Percentiles rank a stretch among this genome's conserved stretches.
phyloP scores from a whole-genome alignment of 2,888 invertebrate species.

The Conus canariensis region DNA sequence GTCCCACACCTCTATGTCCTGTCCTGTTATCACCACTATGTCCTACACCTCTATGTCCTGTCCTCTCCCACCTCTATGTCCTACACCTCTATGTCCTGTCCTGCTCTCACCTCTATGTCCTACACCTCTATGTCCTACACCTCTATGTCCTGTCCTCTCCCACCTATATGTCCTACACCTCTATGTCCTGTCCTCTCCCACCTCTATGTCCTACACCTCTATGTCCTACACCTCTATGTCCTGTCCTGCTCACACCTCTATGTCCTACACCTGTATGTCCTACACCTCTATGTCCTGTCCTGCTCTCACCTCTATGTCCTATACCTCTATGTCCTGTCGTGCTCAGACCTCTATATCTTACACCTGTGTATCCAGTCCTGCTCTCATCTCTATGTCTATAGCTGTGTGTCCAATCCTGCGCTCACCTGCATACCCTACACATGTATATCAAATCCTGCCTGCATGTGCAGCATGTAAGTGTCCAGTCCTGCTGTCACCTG shows the following conservation, averaged over 20 bases:
- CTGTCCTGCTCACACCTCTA: not conserved
- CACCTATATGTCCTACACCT: not conserved
- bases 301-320: not conserved
- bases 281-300: not conserved
- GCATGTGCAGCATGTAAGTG: too few species aligned
- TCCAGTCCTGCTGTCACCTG: too few species aligned
- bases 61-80: not conserved
- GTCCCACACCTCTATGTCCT: not conserved
- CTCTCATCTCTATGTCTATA: not conserved
- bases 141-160: not conserved
- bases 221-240: not conserved
- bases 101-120: not conserved
- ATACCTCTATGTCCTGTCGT: not conserved
- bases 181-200: not conserved
- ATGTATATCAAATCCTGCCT: too few species aligned
- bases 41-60: not conserved
- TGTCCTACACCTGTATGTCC: not conserved
- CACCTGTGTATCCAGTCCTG: not conserved
- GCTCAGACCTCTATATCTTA: not conserved
- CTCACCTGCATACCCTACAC: not conserved
- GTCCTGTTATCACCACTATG: not conserved
- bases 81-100: not conserved
- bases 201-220: not conserved
- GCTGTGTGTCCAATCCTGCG: not conserved
- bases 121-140: not conserved